Base-by-base conservation (phyloP, 1,140 invertebrate genomes). In the Asobara japonica region DNA sequence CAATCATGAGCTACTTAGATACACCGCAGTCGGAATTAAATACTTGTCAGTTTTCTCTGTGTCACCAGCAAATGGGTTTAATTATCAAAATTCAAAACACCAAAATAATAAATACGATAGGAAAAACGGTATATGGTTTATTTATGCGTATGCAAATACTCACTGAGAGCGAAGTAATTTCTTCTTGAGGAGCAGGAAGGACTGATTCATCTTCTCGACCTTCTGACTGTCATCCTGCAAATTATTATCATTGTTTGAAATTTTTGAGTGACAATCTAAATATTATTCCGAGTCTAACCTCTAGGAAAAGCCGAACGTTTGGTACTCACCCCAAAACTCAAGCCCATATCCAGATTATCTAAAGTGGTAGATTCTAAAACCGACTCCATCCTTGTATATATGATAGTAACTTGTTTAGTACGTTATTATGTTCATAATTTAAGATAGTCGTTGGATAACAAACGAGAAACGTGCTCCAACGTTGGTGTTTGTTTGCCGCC, bases 141-240 rank as follows among this genome's bases (percentile, higher is more conserved):
- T 66, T 48, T 31, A 65, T 31, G 61, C 20, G 16, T 45, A 27
- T 45, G 61, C 0, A 62, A 38, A 66, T 20, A 77, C 81, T 83
- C 74, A 83, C 82, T 83, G 69, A n/a, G 79, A 76, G n/a, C 73
- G 76, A 4, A 60, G 73, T 51, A 83, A 76, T 73, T 78, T 83
- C 29, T 71, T 69, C 45, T 81, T 83, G 10, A 83, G 65, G 3
- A 81, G 48, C 10, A 76, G 36, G 65, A 76, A 71, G 1, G 77
- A 74, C 3, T 80, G 75, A n/a, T 77, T 82, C 6, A 69, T 13
- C 30, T 76, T 74, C 25, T 73, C 69, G 2, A 41, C 0, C 31
- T 74, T 71, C 11, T 48, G 67, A 29, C 51, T 45, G 3, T 75
- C 25, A 16, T 81, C 77, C 72, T 81, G 68, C 31, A 7, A 69